Conservation (phyloP, 2,888 invertebrate species). For the Noctua janthina region DNA sequence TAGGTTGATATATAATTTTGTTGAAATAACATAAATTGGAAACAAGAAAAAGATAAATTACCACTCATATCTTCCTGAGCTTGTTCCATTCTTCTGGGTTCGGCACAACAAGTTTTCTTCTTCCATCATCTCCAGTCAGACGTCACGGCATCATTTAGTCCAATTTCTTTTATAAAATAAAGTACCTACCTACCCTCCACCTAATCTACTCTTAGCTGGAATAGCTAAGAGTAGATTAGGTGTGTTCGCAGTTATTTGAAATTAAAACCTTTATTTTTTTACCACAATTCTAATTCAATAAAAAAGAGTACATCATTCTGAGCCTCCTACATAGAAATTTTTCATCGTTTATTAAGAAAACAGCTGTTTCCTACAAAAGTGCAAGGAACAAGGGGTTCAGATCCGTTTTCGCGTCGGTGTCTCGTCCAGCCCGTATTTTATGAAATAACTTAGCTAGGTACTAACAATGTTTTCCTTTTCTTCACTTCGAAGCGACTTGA, state of each 20-base stretch:
- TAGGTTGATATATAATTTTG: neutral
- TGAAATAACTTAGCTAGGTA: slow-evolving; percentile 19
- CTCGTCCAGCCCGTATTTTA: neutral
- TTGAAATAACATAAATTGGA: neutral
- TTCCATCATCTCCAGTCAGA: neutral
- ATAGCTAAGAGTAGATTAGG: too few relatives aligned
- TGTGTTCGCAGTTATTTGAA: neutral
- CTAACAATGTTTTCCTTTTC: slow-evolving; percentile 17
- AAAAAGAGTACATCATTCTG: too few relatives aligned
- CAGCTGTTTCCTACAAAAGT: too few relatives aligned
- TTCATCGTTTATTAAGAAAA: too few relatives aligned
- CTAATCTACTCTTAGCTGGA: neutral
- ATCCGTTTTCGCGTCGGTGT: too few relatives aligned
- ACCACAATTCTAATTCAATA: neutral
- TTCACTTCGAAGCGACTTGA: slow-evolving; percentile 33
- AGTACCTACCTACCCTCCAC: neutral
- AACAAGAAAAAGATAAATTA: neutral
- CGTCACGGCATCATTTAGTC: neutral
- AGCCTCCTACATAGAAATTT: too few relatives aligned
- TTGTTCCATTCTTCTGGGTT: neutral
- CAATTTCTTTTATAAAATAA: neutral
- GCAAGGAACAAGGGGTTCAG: too few relatives aligned
- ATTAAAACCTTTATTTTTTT: slow-evolving; percentile 1
- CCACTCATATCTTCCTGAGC: neutral
- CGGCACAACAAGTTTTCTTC: neutral